A percentile compares a stretch with the other conserved stretches of the same genome.
phyloP scores from a whole-genome alignment of 2,113 vertebrate species.

The Neoarius graeffei region DNA sequence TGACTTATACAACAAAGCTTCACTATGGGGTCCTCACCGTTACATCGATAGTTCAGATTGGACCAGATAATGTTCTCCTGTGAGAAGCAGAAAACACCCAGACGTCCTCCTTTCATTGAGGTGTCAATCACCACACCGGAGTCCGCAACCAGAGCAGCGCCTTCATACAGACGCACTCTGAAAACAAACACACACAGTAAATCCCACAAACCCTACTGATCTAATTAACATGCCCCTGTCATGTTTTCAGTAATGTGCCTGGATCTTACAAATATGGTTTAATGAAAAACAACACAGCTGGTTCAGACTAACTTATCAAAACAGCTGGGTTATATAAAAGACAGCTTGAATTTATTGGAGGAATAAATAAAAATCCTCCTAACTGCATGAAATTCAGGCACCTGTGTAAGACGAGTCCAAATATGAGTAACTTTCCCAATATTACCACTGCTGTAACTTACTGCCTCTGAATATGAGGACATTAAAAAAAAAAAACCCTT shows the following conservation, averaged over 20 bases:
- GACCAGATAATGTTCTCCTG: slow-evolving; percentile 93
- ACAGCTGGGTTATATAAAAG: not conserved
- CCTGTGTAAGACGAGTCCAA: not conserved
- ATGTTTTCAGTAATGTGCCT: not conserved
- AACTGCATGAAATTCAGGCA: not conserved
- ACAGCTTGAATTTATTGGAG: not conserved
- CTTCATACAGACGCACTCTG: slow-evolving; percentile 83
- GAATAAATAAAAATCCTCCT: not conserved
- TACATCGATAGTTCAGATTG: slow-evolving; percentile 87
- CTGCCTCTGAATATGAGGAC: not conserved
- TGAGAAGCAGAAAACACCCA: slow-evolving; percentile 91
- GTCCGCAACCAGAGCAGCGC: slow-evolving; percentile 82
- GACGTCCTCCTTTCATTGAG: slow-evolving; percentile 84
- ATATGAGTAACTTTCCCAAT: not conserved
- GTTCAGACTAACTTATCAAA: not conserved
- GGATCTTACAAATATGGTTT: not conserved
- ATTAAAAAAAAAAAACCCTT: not conserved
- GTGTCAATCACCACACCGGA: slow-evolving; percentile 86
- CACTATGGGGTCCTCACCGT: slow-evolving; percentile 70
- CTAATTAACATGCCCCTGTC: not conserved
- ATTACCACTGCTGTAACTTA: not conserved
- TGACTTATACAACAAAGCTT: not conserved
- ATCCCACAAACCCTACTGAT: not conserved
- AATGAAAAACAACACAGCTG: not conserved
- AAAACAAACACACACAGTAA: slow-evolving; percentile 16